phyloP scores from a whole-genome alignment of 2,888 invertebrate species.

The Orthosia cruda region DNA sequence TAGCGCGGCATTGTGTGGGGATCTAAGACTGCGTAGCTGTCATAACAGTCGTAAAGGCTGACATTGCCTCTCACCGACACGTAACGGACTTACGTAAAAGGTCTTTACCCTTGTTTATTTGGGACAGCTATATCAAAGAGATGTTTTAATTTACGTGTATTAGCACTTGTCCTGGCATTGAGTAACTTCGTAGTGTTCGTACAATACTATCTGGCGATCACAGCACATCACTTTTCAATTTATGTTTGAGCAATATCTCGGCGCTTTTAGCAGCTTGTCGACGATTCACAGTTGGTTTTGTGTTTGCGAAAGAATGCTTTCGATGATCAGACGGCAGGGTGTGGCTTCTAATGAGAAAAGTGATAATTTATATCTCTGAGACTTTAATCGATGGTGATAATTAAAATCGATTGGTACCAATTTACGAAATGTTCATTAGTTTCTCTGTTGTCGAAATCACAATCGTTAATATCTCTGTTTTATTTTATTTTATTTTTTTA shows the following conservation, averaged over 20 bases:
- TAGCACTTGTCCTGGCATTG: slow-evolving; percentile 82
- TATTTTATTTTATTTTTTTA: too few species aligned
- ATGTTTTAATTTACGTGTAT: slow-evolving; percentile 88
- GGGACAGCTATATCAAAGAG: slow-evolving; percentile 87
- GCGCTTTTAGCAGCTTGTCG: slow-evolving; percentile 78
- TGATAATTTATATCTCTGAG: slow-evolving; percentile 26
- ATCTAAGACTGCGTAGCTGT: slow-evolving; percentile 79
- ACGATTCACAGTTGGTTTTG: slow-evolving; percentile 70
- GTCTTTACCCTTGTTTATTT: slow-evolving; percentile 91
- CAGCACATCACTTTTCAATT: slow-evolving; percentile 80
- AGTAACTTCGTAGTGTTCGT: slow-evolving; percentile 77
- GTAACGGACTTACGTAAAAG: slow-evolving; percentile 90
- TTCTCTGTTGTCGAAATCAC: slow-evolving; percentile 39
- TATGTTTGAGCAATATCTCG: slow-evolving; percentile 76
- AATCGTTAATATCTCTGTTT: slow-evolving; percentile 41
- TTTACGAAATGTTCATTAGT: slow-evolving; percentile 35
- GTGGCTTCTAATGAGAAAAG: slow-evolving; percentile 50
- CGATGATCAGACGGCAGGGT: slow-evolving; percentile 40
- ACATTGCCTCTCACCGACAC: slow-evolving; percentile 91
- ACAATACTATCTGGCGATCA: slow-evolving; percentile 75
- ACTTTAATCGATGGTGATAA: slow-evolving; percentile 34
- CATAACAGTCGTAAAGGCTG: slow-evolving; percentile 86
- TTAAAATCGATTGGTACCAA: slow-evolving; percentile 32
- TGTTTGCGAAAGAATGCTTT: slow-evolving; percentile 75
- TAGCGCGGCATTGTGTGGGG: slow-evolving; percentile 69